Evolutionary conservation across 2,888 invertebrate genomes (phyloP).

Genomic region (Coremacera marginata): DNA sequence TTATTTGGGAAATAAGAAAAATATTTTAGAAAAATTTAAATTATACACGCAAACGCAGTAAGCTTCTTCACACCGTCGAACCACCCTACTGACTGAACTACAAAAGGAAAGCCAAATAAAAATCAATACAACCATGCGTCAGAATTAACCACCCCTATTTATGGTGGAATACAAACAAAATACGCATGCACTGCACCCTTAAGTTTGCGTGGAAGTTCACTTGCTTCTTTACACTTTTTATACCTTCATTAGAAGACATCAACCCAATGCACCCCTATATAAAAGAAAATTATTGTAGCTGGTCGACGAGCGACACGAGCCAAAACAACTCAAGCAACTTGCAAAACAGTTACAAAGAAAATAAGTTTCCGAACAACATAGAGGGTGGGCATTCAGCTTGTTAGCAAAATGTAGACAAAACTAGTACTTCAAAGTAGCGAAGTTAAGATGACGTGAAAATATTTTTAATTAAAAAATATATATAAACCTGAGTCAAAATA

Average conservation of each 20-base stretch:
- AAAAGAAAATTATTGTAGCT: conserved; percentile 2
- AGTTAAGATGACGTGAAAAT: too few species aligned
- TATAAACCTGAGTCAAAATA: too few species aligned
- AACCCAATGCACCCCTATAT: conserved; percentile 5
- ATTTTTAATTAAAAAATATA: too few species aligned
- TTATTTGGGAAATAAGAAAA: background rate
- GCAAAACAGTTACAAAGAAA: background rate
- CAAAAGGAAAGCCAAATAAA: conserved; percentile 49
- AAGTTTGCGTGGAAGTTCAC: conserved; percentile 43
- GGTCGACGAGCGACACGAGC: conserved; percentile 22
- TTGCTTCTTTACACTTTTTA: conserved; percentile 41
- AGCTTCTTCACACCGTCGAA: conserved; percentile 57
- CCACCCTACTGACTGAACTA: conserved; percentile 64
- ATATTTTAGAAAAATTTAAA: background rate
- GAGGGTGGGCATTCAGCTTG: background rate
- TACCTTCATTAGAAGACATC: background rate
- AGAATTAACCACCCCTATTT: conserved; percentile 43
- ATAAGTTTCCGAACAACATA: background rate
- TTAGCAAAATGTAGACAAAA: background rate
- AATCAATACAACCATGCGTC: conserved; percentile 65
- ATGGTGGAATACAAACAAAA: conserved; percentile 22
- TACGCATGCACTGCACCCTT: conserved; percentile 55
- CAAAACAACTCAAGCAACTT: conserved; percentile 18
- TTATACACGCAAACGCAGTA: conserved; percentile 50
- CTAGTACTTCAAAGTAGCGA: too few species aligned